Conservation (phyloP, 1,140 invertebrate species). For the Pseudomyrmex sp. region DNA sequence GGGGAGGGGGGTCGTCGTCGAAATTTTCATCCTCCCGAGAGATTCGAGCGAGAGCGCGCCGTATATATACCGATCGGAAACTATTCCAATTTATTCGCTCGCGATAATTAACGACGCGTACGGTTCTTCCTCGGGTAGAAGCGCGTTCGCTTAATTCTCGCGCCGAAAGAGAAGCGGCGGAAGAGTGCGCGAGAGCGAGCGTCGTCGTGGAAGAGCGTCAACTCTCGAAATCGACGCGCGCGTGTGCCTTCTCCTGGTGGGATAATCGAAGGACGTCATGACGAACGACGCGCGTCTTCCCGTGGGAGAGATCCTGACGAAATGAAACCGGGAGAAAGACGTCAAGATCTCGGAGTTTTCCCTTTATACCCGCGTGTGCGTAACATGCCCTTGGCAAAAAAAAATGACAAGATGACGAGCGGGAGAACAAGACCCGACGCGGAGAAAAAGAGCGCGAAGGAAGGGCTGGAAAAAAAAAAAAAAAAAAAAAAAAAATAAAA, state of each 20-base stretch:
- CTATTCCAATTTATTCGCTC: slow-evolving; percentile 65
- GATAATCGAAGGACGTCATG: slow-evolving; percentile 73
- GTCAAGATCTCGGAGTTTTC: slow-evolving; percentile 63
- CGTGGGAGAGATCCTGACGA: slow-evolving; percentile 58
- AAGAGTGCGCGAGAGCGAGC: too few species aligned
- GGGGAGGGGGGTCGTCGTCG: neutral
- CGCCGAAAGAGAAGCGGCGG: too few species aligned
- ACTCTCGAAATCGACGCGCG: slow-evolving; percentile 52
- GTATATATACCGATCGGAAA: slow-evolving; percentile 8
- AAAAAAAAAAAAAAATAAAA: slow-evolving; percentile 77
- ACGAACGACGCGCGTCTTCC: slow-evolving; percentile 70
- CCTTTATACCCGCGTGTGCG: slow-evolving; percentile 59
- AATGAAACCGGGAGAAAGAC: slow-evolving; percentile 52
- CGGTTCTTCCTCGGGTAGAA: neutral
- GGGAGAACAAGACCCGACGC: neutral
- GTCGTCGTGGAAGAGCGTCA: slow-evolving; percentile 12
- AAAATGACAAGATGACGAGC: neutral
- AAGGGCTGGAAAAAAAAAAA: slow-evolving; percentile 59
- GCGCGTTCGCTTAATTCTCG: slow-evolving; percentile 39
- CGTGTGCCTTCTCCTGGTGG: slow-evolving; percentile 51
- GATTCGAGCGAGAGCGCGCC: neutral
- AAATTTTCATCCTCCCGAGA: slow-evolving; percentile 36
- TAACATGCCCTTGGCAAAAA: slow-evolving; percentile 64
- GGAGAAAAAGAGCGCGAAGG: neutral
- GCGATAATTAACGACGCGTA: slow-evolving; percentile 58